These are phyloP conservation scores for Galago senegalensis DNA, from an alignment of 2,797 vertebrate genomes.

Conservation along the genomic window DNA sequence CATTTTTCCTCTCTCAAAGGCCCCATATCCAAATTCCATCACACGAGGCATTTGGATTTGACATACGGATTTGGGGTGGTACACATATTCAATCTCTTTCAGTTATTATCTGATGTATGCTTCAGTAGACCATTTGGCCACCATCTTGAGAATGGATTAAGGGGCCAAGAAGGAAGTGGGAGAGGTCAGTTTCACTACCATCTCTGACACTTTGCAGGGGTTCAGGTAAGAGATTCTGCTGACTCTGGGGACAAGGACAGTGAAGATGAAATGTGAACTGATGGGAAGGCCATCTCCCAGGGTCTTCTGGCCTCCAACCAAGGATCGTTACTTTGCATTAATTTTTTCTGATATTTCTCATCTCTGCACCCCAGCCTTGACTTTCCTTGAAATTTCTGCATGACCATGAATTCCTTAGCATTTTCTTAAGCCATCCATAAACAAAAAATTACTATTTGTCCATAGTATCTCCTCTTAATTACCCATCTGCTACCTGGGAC, in stretches of 20 bases:
- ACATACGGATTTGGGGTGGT: neutral
- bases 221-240: neutral
- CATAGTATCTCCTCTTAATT: neutral
- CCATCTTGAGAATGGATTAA: neutral
- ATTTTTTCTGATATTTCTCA: neutral
- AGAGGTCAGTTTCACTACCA: neutral
- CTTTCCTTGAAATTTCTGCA: neutral
- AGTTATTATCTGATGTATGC: neutral
- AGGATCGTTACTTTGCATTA: neutral
- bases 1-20: neutral
- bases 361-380: neutral
- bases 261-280: neutral
- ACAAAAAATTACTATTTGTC: neutral
- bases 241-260: neutral
- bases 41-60: neutral
- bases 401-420: neutral
- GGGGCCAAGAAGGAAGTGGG: neutral
- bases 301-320: neutral
- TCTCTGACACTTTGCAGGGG: accelerated
- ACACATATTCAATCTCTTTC: neutral
- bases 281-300: neutral
- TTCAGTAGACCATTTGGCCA: neutral
- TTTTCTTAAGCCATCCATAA: neutral
- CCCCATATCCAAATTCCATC: neutral
- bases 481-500: neutral